phyloP scores from a whole-genome alignment of 2,797 vertebrate genomes.

The Kryptopterus vitreolus region DNA sequence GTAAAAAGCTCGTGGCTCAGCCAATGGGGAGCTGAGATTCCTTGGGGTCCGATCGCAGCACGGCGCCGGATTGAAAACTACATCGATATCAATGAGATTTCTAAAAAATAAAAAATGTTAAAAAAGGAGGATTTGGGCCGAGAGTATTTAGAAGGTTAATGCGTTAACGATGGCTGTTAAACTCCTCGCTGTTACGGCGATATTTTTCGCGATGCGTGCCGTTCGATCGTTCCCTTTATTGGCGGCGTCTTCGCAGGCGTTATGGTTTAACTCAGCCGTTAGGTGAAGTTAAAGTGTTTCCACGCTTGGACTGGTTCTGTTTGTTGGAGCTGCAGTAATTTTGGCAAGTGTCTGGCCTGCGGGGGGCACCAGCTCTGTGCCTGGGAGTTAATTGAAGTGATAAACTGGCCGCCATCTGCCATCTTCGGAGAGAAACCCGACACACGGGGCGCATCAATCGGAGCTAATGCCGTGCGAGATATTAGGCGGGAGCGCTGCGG shows the following conservation, averaged over 20 bases:
- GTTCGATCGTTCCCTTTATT: constrained; percentile 35
- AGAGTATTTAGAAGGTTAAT: constrained; percentile 32
- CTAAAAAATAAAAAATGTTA: constrained; percentile 46
- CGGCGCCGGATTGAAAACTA: constrained; percentile 23
- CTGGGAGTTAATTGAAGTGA: constrained; percentile 63
- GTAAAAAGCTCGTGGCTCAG: constrained; percentile 47
- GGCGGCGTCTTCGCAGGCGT: constrained; percentile 35
- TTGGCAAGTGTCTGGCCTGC: constrained; percentile 44
- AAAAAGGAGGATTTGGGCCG: constrained; percentile 32
- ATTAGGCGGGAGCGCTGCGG: constrained; percentile 43
- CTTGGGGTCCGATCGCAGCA: constrained; percentile 29
- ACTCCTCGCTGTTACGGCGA: constrained; percentile 25
- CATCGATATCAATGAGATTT: constrained; percentile 38
- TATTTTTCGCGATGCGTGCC: constrained; percentile 21
- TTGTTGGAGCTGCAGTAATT: constrained; percentile 48
- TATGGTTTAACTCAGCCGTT: constrained; percentile 44
- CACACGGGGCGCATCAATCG: constrained; percentile 58
- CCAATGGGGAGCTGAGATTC: constrained; percentile 35
- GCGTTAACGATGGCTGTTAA: constrained; percentile 44
- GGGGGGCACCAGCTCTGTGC: constrained; percentile 50
- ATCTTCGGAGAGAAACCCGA: constrained; percentile 58
- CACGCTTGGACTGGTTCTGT: constrained; percentile 31
- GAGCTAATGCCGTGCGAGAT: constrained; percentile 59
- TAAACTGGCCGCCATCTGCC: constrained; percentile 67
- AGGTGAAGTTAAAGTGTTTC: constrained; percentile 51